Conservation (phyloP, 2,113 vertebrate genomes). For the Zosterops lateralis region DNA sequence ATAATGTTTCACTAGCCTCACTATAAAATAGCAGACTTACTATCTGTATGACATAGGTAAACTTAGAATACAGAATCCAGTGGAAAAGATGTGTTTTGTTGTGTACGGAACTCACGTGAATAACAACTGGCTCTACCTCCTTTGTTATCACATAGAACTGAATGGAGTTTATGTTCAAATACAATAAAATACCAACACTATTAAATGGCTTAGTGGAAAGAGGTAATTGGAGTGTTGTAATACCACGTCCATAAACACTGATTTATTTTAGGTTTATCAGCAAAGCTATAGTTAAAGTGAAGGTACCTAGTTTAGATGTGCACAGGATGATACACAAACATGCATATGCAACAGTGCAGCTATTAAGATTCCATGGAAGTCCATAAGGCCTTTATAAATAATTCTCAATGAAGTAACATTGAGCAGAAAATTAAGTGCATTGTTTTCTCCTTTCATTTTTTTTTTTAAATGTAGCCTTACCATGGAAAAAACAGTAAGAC, state of each 20-base stretch:
- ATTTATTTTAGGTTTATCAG: not conserved
- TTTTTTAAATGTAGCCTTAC: not conserved
- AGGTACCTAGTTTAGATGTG: not conserved
- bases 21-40: not conserved
- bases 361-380: not conserved
- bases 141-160: not conserved
- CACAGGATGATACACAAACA: not conserved
- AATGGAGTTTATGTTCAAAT: not conserved
- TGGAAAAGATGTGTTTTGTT: not conserved
- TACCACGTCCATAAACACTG: not conserved
- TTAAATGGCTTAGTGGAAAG: not conserved
- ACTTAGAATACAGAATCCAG: not conserved
- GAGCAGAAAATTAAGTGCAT: not conserved
- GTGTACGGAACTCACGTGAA: accelerated
- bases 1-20: not conserved
- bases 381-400: not conserved
- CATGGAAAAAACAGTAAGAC: not conserved
- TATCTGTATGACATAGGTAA: not conserved
- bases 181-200: not conserved
- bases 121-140: not conserved
- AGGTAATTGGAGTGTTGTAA: not conserved
- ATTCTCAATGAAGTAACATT: not conserved
- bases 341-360: not conserved
- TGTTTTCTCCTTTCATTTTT: not conserved
- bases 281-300: not conserved